phyloP scores from a whole-genome alignment of 2,797 vertebrate species.

The Rhinella marina region DNA sequence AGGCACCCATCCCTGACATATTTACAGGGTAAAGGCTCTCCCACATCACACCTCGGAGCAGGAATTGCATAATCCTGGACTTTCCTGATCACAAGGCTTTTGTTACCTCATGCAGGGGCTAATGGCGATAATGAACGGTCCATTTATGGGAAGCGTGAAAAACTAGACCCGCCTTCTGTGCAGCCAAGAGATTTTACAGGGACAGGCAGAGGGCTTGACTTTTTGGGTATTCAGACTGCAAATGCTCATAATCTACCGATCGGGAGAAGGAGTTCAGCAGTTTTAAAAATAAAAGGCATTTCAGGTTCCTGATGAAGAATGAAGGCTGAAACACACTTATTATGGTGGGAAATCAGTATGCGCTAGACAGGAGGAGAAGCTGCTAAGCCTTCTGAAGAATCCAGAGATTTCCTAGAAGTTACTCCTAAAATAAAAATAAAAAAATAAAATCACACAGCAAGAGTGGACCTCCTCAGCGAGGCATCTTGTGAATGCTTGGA shows the following conservation, averaged over 20 bases:
- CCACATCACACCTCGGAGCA: not conserved
- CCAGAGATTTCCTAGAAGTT: not conserved
- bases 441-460: too few relatives aligned
- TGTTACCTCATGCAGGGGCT: not conserved
- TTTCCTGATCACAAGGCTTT: not conserved
- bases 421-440: too few relatives aligned
- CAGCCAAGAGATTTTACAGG: not conserved
- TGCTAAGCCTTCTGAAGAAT: not conserved
- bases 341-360: not conserved
- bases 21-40: not conserved
- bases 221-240: not conserved
- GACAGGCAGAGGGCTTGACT: not conserved
- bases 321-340: too few relatives aligned
- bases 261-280: too few relatives aligned
- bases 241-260: not conserved
- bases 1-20: not conserved
- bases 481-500: too few relatives aligned
- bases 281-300: not conserved
- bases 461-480: too few relatives aligned
- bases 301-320: not conserved
- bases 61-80: constrained; percentile 10
- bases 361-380: not conserved
- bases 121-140: not conserved
- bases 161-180: not conserved
- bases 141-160: not conserved